Base-by-base conservation (phyloP, 2,113 vertebrate species). In the Gavia stellata region DNA sequence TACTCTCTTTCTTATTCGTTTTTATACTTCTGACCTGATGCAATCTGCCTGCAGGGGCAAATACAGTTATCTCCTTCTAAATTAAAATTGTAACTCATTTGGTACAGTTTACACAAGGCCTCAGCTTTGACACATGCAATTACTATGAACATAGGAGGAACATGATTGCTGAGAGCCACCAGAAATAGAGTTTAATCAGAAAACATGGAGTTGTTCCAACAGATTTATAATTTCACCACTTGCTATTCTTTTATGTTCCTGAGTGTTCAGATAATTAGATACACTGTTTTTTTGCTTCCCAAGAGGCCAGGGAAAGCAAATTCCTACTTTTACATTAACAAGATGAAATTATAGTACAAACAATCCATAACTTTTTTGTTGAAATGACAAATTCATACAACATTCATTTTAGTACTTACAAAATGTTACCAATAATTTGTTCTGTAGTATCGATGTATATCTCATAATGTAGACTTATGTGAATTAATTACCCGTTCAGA, bases 91-190 rank as follows among this genome's bases (percentile, higher is more conserved):
- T 97, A 98, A 97, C 96, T 97, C 95, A 96, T 97, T 97, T 95
- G 45, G 97, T 98, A 97, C 97, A 97, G 97, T 98, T 98, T 98
- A 98, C 97, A 97, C 95, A 98, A 97, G 97, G 98, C 97, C 97
- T 97, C 92, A 90, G 97, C 97, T 97, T 98, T 98, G 98, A 99
- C 98, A 98, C 98, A 98, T 98, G 98, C 98, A 99, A 99, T 99
- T 99, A 98, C 98, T 97, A 97, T 56, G 97, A 98, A 98, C 98
- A 98, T 74, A 89, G 95, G 95, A 97, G 96, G 86, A 97, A 98
- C 98, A 97, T 97, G 98, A 98, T 98, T 98, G 98, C 98, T 96
- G 97, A 98, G 97, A 97, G 97, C 97, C 97, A 97, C 95, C 94
- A 97, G 98, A 97, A 98, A 98, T 96, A 96, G 97, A 97, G 98